Percentiles rank a stretch among this genome's conserved stretches.
Evolutionary conservation across 2,113 vertebrate genomes (phyloP).

Genomic region (Typhlomys cinereus): DNA sequence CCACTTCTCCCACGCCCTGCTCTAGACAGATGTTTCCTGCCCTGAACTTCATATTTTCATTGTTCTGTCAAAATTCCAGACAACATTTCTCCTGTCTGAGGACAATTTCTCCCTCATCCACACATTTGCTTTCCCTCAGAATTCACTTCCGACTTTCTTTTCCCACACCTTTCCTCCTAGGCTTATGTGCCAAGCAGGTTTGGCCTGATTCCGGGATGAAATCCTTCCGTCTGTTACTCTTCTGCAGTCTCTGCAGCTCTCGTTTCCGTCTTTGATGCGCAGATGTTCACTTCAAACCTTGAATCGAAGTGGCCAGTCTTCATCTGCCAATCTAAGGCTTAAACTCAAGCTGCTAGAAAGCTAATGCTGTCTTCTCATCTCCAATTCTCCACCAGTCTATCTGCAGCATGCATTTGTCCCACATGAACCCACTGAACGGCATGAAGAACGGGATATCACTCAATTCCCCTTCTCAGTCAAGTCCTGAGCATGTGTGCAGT

Average conservation of each 20-base stretch:
- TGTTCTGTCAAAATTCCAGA: conserved; percentile 24
- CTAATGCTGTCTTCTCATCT: neutral
- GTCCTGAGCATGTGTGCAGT: neutral
- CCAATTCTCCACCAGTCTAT: neutral
- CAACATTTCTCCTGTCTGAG: neutral
- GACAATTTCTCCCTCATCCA: neutral
- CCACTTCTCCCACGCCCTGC: neutral
- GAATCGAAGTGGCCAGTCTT: neutral
- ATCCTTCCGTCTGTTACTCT: neutral
- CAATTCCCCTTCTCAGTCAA: neutral
- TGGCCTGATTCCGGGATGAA: no score
- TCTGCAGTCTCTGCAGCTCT: neutral
- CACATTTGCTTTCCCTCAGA: neutral
- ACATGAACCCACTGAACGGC: neutral
- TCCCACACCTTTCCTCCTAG: neutral
- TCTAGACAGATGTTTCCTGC: conserved; percentile 59
- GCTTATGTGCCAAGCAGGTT: neutral
- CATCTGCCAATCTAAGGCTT: neutral
- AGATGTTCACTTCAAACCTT: neutral
- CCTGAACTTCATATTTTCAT: neutral
- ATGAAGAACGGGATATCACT: rapidly evolving
- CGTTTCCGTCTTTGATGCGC: neutral
- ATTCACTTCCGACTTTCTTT: neutral
- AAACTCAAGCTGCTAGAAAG: neutral
- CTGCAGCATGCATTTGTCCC: neutral